phyloP scores from a whole-genome alignment of 2,113 vertebrate species.

The Sinocyclocheilus anshuiensis region DNA sequence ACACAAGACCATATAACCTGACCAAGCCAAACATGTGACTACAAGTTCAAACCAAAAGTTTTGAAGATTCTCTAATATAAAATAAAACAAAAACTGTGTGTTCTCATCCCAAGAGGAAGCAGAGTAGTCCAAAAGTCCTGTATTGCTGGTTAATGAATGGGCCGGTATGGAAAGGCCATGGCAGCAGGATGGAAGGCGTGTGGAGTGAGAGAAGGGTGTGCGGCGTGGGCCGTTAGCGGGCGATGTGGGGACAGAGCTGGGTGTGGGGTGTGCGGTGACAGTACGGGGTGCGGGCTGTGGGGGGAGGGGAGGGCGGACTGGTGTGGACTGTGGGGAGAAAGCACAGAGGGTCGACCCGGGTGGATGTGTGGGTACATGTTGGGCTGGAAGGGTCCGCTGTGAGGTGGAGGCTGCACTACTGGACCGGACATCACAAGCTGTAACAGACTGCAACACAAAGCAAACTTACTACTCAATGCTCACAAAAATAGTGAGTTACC shows the following conservation, averaged over 20 bases:
- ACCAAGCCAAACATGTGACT: background rate
- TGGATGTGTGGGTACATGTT: conserved; percentile 92
- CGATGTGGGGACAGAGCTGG: conserved; percentile 73
- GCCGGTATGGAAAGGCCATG: conserved; percentile 86
- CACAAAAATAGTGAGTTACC: background rate
- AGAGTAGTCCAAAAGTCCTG: background rate
- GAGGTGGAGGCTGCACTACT: conserved; percentile 79
- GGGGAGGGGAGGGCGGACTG: conserved; percentile 71
- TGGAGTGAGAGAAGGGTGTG: conserved; percentile 69
- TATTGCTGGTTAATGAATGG: conserved; percentile 77
- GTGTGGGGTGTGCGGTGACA: conserved; percentile 49
- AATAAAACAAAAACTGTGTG: background rate
- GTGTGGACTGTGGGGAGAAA: conserved; percentile 65
- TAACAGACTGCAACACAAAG: conserved; percentile 82
- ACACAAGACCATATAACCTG: background rate
- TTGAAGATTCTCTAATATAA: background rate
- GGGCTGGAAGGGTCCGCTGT: conserved; percentile 73
- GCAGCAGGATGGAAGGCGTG: conserved; percentile 84
- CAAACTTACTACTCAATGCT: background rate
- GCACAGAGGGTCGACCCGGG: conserved; percentile 45
- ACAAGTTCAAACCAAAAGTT: conserved; percentile 15
- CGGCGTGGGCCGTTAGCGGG: conserved; percentile 68
- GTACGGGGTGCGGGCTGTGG: conserved; percentile 69
- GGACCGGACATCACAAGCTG: conserved; percentile 96
- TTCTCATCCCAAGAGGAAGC: background rate